Evolutionary conservation across 2,113 vertebrate genomes (phyloP), one percentile per base, ranked within the genome.

Genomic region (Albula goreensis): DNA sequence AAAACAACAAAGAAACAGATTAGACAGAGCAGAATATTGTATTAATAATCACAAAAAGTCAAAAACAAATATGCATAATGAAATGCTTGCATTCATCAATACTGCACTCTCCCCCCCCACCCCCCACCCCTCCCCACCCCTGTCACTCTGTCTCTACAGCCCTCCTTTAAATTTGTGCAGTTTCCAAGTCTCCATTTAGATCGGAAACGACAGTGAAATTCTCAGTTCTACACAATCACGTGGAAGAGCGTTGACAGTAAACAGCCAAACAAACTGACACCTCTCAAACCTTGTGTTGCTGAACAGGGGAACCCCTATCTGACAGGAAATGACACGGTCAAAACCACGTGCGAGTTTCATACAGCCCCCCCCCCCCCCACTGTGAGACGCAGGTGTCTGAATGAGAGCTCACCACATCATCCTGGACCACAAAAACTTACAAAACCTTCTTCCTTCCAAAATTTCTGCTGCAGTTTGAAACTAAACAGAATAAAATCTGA

Each of bases 371-470:
- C 41, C 51, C 22, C 48, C 17, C 19, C 48, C 51, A 85, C 84
- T n/a, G 78, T 49, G 74, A 80, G 50, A n/a, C 17, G 41, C 84
- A 80, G 84, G 84, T 85, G 84, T 77, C 31, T 41, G 31, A 41
- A 41, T 41, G 31, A 60, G n/a, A 56, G 48, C 25, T 41, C 84
- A 79, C 74, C 52, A 57, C 51, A 74, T 41, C 31, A 41, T 80
- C 25, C 56, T 31, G 53, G 84, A 77, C 48, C 52, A 13, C 70
- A 85, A 80, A 7, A 17, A 17, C 11, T 60, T 22, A 9, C 52
- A 60, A 56, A 5, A 11, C 12, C 31, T 74, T 74, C 70, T 31
- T 41, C 41, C 11, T 60, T 22, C 15, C 52, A 60, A 56, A 11
- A 31, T 74, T 74, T 74, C 70, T 31, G 70, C 70, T 74, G 70